phyloP scores from a whole-genome alignment of 1,140 invertebrate genomes.

The Parasteatoda tepidariorum region DNA sequence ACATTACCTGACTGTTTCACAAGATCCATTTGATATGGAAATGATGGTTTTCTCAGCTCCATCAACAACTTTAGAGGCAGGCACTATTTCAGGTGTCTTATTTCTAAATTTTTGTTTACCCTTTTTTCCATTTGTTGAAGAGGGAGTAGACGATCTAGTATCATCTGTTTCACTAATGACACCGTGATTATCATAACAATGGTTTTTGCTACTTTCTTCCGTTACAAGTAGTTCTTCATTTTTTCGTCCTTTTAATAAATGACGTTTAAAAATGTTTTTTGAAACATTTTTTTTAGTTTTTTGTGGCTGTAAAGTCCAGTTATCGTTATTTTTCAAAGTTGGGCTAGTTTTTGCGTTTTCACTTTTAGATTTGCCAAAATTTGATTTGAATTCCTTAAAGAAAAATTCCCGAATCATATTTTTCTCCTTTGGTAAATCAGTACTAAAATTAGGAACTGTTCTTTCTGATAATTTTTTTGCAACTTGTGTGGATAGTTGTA shows the following conservation, averaged over 20 bases:
- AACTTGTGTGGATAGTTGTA: conserved; percentile 50
- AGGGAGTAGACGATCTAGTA: conserved; percentile 23
- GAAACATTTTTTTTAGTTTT: conserved; percentile 36
- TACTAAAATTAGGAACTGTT: conserved; percentile 37
- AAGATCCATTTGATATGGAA: conserved; percentile 17
- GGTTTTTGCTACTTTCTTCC: conserved; percentile 28
- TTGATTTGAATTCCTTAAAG: conserved; percentile 51
- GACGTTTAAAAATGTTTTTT: conserved; percentile 41
- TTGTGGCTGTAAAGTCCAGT: conserved; percentile 53
- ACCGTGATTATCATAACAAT: conserved; percentile 10
- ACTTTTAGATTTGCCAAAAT: conserved; percentile 41
- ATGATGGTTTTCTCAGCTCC: conserved; percentile 32
- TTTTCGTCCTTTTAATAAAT: conserved; percentile 33
- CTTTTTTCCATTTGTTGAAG: conserved; percentile 13
- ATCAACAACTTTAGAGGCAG: conserved; percentile 24
- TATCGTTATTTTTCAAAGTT: conserved; percentile 24
- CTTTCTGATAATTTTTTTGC: conserved; percentile 58
- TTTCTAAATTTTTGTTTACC: conserved; percentile 14
- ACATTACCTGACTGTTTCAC: background rate
- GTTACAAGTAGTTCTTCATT: conserved; percentile 46
- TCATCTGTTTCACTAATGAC: conserved; percentile 22
- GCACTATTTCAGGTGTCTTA: conserved; percentile 45
- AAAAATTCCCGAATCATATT: conserved; percentile 49
- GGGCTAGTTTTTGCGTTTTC: conserved; percentile 12
- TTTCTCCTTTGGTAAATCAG: conserved; percentile 42